Conservation (phyloP, 1,140 invertebrate genomes). For the Microvelia longipes region DNA sequence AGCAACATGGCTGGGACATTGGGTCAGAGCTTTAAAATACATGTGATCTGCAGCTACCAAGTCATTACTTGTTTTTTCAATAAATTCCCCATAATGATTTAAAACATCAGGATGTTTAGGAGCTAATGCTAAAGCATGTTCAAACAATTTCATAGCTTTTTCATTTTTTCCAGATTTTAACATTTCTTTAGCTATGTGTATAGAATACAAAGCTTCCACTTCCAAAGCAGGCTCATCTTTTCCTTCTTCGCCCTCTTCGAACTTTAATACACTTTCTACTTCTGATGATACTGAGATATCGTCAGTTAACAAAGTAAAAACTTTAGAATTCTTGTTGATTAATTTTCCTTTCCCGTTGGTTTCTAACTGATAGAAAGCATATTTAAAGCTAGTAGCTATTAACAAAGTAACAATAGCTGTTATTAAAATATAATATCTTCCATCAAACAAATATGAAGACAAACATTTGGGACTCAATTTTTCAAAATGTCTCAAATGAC, state of each 20-base stretch:
- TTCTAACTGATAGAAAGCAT: neutral
- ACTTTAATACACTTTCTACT: neutral
- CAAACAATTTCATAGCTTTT: conserved; percentile 74
- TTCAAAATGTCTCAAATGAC: no score
- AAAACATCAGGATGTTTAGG: conserved; percentile 84
- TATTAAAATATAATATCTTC: neutral
- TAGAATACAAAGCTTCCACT: conserved; percentile 61
- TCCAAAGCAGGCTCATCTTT: conserved; percentile 26
- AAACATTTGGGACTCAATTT: no score
- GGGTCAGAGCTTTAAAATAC: conserved; percentile 61
- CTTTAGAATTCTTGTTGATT: neutral
- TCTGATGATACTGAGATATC: neutral
- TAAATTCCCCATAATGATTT: conserved; percentile 82
- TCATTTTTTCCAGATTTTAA: conserved; percentile 61
- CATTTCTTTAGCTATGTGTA: conserved; percentile 72
- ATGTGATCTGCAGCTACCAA: conserved; percentile 78
- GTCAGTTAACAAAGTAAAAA: neutral
- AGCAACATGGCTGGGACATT: conserved; percentile 63
- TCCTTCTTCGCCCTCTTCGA: neutral
- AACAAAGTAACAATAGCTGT: neutral
- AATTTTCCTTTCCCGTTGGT: neutral
- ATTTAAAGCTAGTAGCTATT: neutral
- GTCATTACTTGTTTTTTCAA: conserved; percentile 74
- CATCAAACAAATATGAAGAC: neutral
- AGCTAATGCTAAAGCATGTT: conserved; percentile 76